Evolutionary conservation across 2,797 vertebrate species (phyloP), one percentile per base, ranked within the genome.

Genomic region (Acanthurus tractus): DNA sequence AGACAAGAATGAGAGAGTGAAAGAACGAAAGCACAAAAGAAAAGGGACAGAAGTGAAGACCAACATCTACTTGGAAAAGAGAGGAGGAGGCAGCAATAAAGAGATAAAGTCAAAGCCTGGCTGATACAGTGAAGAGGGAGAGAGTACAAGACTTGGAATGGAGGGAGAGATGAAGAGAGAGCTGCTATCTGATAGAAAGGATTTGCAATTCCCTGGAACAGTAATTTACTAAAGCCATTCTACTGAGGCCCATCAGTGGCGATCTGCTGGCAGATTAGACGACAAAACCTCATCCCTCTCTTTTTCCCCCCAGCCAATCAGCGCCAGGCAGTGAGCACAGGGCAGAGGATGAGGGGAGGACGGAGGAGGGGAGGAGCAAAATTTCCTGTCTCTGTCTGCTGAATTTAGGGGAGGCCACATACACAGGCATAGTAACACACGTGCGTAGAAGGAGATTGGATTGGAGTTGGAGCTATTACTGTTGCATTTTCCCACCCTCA

Each of bases 171-270:
- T 88, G 83, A 87, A 82, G 83, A 73, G 69, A 85, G 86, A 87
- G 86, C 84, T 81, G 77, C 76, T 91, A 92, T 93, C 91, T 92
- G 92, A 94, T 93, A 83, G 86, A 90, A 87, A 86, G 90, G 93
- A 94, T 95, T 95, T 95, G 91, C 81, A 92, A 87, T 88, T 89
- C 90, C 85, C 89, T 89, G 89, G 89, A 92, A 93, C 91, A 94
- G 91, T 94, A 93, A 94, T 94, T 94, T 94, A 93, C 92, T 92
- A 91, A 94, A 93, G 93, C 92, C 93, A 93, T 92, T 93, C 92
- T 92, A 89, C 92, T 91, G 89, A 88, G 90, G 87, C 87, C 93
- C 93, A 94, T 94, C 93, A 94, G 91, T 90, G 86, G 87, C 66
- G 93, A 95, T 95, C 92, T 87, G 86, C 86, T 86, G 85, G 63